A percentile compares a stretch with the other conserved stretches of the same genome.
phyloP scores from a whole-genome alignment of 2,888 invertebrate species.

The Ormyrus pomaceus region DNA sequence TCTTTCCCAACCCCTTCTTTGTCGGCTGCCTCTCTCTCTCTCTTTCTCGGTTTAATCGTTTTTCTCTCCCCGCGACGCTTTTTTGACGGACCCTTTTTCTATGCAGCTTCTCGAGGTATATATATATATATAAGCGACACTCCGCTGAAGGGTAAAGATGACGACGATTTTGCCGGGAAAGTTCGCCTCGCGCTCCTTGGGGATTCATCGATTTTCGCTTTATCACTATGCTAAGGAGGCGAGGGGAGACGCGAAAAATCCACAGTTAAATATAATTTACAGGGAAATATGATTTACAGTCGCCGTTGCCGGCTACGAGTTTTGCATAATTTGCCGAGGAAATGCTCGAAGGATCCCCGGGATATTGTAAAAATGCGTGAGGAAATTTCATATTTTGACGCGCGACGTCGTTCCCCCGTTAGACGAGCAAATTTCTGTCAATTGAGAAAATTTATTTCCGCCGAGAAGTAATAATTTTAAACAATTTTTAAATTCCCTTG shows the following conservation, averaged over 20 bases:
- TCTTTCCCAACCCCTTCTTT: neutral
- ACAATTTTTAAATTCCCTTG: too few species aligned
- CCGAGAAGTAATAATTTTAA: too few species aligned
- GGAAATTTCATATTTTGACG: neutral
- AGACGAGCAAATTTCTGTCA: too few species aligned
- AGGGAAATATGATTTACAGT: slow-evolving; percentile 17
- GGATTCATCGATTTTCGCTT: slow-evolving; percentile 40
- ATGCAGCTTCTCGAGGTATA: neutral
- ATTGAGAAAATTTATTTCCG: too few species aligned
- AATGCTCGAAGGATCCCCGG: neutral
- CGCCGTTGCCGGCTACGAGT: neutral
- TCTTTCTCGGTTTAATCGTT: neutral
- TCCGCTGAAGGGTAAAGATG: neutral
- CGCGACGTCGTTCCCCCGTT: too few species aligned
- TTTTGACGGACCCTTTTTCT: slow-evolving; percentile 7
- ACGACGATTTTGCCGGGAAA: neutral
- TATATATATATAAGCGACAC: neutral
- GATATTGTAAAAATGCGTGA: neutral
- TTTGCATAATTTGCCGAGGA: slow-evolving; percentile 7
- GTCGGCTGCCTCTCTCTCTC: neutral
- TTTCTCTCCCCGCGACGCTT: neutral
- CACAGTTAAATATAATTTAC: slow-evolving; percentile 37
- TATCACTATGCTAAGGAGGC: slow-evolving; percentile 33
- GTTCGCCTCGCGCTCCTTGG: neutral
- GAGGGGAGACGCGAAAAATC: slow-evolving; percentile 17